Conservation (phyloP, 2,888 invertebrate species). For the Pecten maximus region DNA sequence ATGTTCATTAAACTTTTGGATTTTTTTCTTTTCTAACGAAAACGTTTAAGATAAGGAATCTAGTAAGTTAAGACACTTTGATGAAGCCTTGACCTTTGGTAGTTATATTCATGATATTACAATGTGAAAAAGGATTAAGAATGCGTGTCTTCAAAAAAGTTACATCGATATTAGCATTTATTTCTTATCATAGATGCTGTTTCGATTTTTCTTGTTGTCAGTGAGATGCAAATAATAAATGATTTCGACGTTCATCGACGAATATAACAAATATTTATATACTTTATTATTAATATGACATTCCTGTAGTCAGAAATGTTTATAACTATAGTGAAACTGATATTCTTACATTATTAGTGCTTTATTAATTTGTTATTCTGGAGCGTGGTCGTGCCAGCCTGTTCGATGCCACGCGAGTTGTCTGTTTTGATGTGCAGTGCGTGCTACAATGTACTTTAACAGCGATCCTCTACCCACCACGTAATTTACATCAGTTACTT, state of each 20-base stretch:
- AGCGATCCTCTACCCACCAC: background rate
- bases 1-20: too few relatives aligned
- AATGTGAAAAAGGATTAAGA: too few relatives aligned
- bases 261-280: background rate
- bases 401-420: background rate
- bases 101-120: too few relatives aligned
- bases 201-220: background rate
- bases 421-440: background rate
- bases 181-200: background rate
- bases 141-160: too few relatives aligned
- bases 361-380: background rate
- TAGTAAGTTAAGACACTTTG: too few relatives aligned
- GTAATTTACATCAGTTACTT: background rate
- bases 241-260: background rate
- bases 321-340: background rate
- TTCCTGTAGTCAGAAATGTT: background rate
- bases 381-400: background rate
- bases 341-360: background rate
- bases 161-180: too few relatives aligned
- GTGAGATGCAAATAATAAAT: background rate
- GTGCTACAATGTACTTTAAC: background rate
- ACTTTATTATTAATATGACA: background rate
- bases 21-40: too few relatives aligned
- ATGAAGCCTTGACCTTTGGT: too few relatives aligned
- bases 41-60: too few relatives aligned